phyloP scores from a whole-genome alignment of 37 sponge, comb jelly and placozoan genomes.

The Chondrosia reniformis region DNA sequence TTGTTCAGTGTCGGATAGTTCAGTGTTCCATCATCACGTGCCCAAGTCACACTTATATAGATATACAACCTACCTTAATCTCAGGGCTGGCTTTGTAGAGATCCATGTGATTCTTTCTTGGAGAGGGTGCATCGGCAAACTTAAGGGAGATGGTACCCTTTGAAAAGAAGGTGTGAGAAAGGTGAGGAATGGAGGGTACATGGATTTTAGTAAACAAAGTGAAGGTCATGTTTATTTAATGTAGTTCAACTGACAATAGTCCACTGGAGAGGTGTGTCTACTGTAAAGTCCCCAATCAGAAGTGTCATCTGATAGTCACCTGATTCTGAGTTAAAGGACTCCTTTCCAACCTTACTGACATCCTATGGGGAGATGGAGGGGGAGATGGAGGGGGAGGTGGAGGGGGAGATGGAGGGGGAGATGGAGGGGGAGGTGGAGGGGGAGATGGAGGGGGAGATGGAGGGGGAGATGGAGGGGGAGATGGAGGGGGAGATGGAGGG shows the following conservation, averaged over 20 bases:
- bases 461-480: too few relatives aligned
- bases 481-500: too few relatives aligned
- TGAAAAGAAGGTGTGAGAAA: neutral
- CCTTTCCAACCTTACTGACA: conserved; percentile 14
- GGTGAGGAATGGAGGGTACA: too few relatives aligned
- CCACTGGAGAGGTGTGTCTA: conserved; percentile 72
- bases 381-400: neutral
- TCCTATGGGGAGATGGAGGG: conserved; percentile 1
- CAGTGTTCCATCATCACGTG: too few relatives aligned
- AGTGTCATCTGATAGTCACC: conserved; percentile 33
- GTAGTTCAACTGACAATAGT: conserved; percentile 45
- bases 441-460: too few relatives aligned
- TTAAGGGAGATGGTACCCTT: conserved; percentile 46
- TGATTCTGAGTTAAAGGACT: conserved; percentile 27
- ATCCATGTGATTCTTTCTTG: neutral
- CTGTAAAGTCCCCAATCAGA: conserved; percentile 63
- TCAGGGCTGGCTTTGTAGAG: conserved; percentile 52
- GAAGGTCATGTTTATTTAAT: too few relatives aligned
- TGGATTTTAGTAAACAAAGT: too few relatives aligned
- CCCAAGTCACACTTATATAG: too few relatives aligned
- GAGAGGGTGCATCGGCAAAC: conserved; percentile 42
- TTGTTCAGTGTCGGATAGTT: too few relatives aligned
- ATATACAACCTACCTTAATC: conserved; percentile 40
- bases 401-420: neutral
- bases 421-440: too few relatives aligned